Evolutionary conservation across 1,140 invertebrate species (phyloP), one percentile per base, ranked within the genome.

Genomic region (Megalopta genalis): DNA sequence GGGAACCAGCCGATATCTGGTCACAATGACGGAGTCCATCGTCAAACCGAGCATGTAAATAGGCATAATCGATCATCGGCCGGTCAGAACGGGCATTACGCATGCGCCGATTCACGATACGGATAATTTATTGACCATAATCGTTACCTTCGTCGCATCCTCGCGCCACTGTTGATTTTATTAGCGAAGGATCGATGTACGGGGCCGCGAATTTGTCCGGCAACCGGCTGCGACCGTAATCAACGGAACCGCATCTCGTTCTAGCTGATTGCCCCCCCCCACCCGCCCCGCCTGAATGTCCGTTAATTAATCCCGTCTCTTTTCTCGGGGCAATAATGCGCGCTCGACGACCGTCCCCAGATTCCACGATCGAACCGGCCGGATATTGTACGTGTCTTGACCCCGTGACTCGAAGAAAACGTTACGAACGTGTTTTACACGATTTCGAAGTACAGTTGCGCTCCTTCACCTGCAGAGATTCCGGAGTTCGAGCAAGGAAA

Each of bases 81-180:
- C 27, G 39, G 37, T 57, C 62, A 18, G 32, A 59, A 14, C 73
- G 32, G 37, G 16, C 49, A 49, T 73, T 59, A 73, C 52, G 25
- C 25, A 7, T 14, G 37, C 8, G 62, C n/a, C 64, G 77, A 79
- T 79, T 16, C 32, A 18, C 25, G 62, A 79, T 59, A 66, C 25
- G 69, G 69, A 66, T 79, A 79, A 79, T 79, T 73, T 65, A 79
- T 79, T 25, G 77, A 49, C 18, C 70, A 21, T 79, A 49, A 79
- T 79, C 77, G 70, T 73, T 78, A 49, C 69, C 70, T 73, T 79
- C 68, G 14, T 66, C 77, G 69, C 69, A 18, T 66, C 49, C 60
- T 32, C 14, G 23, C n/a, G 10, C 14, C 52, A n/a, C 42, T 66
- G 77, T 79, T 73, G 62, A 79, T 73, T 79, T 79, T 79, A 79